Base-by-base conservation (phyloP, 1,140 invertebrate species). In the Idris sp. region DNA sequence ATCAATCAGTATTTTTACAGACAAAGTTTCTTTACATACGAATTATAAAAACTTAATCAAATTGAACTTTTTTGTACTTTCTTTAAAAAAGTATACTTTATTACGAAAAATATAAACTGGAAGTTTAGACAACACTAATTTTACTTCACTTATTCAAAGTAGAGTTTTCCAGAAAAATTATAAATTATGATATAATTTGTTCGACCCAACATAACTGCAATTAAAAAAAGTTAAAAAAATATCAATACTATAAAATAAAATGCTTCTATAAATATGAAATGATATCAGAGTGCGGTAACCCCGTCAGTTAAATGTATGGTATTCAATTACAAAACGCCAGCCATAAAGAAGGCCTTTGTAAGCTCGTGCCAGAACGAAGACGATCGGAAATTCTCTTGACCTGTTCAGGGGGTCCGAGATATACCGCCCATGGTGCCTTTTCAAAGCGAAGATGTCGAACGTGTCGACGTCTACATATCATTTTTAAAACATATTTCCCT, bases 321-420 rank as follows among this genome's bases (percentile, higher is more conserved):
- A 75, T 83, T 81, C 80, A 82, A 72, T 84, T 82, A 76, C 81
- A 81, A 76, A 79, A 72, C 72, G 65, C 74, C 44, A 64, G 22
- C 49, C 64, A 84, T 76, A 87, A 87, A 86, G 79, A 83, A 58
- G 53, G 75, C 80, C 83, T 84, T 85, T 87, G 82, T 86, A 58
- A 72, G 36, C 56, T 78, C 51, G 54, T 79, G 76, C 77, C 73
- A 77, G 77, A 78, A 81, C 78, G 78, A 77, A 65, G 54, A 74
- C 62, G 65, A 40, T 77, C 59, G 79, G 80, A 80, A 81, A 81
- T 44, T 19, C 40, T 33, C 44, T 68, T 31, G 53, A 26, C 15
- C 31, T 44, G 30, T 28, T 51, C 62, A 78, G 79, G 74, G 75
- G 76, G 79, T 77, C 79, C 36, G 7, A n/a, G n/a, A n/a, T 35